Conservation (phyloP, 2,888 invertebrate genomes). For the Cataglyphis rosenhaueri region DNA sequence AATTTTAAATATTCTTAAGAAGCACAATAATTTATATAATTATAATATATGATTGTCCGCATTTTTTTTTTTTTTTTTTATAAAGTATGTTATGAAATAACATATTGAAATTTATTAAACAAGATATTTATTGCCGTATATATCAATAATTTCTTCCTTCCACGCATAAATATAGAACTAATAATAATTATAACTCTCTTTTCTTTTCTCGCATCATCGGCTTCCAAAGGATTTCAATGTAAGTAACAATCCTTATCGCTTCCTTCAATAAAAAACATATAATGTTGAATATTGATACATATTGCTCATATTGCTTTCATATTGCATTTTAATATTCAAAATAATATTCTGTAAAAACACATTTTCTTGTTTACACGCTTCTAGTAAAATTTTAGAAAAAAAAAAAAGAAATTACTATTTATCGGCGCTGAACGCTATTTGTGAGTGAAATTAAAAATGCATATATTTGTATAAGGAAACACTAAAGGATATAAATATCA, state of each 20-base stretch:
- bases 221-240: constrained; percentile 76
- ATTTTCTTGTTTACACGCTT: constrained; percentile 31
- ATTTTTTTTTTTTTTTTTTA: background rate
- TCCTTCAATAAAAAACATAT: constrained; percentile 8
- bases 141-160: constrained; percentile 21
- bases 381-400: constrained; percentile 25
- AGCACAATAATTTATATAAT: background rate
- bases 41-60: background rate
- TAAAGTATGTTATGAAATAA: background rate
- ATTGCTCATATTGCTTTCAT: constrained; percentile 1
- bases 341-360: background rate
- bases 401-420: constrained; percentile 14
- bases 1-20: background rate
- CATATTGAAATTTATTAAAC: background rate
- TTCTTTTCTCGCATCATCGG: constrained; percentile 64
- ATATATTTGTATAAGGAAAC: background rate
- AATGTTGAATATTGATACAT: background rate
- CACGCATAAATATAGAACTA: constrained; percentile 23
- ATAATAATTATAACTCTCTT: constrained; percentile 61
- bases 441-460: background rate
- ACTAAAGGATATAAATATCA: background rate
- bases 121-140: constrained; percentile 41
- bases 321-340: background rate
- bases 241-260: constrained; percentile 71
- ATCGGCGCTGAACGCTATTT: constrained; percentile 35